These are phyloP conservation scores for Garrulus glandarius DNA, from an alignment of 2,797 vertebrate species.

Conservation along the genomic window DNA sequence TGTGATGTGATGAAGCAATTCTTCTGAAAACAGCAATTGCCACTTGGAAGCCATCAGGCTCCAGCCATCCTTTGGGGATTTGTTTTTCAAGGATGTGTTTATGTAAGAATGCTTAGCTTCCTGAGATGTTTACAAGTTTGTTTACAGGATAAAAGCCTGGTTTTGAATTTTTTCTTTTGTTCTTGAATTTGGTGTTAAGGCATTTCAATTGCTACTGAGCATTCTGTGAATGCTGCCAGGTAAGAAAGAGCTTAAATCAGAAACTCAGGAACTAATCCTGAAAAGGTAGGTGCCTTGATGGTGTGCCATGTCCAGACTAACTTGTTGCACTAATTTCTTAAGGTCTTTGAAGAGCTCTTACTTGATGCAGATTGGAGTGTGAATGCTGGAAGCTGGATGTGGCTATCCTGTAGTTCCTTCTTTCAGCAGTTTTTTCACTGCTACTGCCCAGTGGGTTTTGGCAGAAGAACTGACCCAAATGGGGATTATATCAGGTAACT, in stretches of 20 bases:
- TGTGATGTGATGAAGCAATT: not conserved
- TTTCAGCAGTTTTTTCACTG: conserved; percentile 97
- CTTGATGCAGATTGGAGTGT: conserved; percentile 97
- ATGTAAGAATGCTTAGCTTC: not conserved
- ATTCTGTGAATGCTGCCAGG: not conserved
- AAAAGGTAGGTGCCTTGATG: not conserved
- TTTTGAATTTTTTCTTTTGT: not conserved
- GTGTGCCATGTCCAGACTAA: not conserved
- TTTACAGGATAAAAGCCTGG: not conserved
- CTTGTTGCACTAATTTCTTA: conserved; percentile 17
- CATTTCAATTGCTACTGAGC: not conserved
- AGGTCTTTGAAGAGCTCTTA: conserved; percentile 94
- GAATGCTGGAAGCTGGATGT: conserved; percentile 98
- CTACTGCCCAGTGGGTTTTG: conserved; percentile 94
- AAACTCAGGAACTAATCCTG: not conserved
- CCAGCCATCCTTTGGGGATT: not conserved
- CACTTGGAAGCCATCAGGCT: not conserved
- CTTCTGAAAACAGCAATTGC: not conserved
- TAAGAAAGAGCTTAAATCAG: not conserved
- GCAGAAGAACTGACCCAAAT: conserved; percentile 90
- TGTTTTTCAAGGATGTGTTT: not conserved
- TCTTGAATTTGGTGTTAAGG: not conserved
- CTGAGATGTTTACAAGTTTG: not conserved
- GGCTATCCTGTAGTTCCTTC: conserved; percentile 95
- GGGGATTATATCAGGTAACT: conserved; percentile 92